phyloP scores from a whole-genome alignment of 92 coral and sea anemone genomes.

The Phymanthus crucifer region DNA sequence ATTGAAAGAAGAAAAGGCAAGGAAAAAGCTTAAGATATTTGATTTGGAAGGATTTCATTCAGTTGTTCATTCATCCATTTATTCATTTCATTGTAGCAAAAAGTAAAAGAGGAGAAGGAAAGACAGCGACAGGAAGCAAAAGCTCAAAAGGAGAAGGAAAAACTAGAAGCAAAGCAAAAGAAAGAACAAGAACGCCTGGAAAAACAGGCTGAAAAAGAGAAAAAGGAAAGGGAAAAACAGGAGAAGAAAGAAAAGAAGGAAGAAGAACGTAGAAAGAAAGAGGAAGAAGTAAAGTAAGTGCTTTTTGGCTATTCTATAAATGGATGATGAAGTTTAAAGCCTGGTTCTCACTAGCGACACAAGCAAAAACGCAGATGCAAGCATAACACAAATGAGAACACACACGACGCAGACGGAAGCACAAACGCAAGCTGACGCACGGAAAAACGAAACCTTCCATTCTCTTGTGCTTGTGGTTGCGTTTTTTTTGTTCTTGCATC shows the following conservation, averaged over 20 bases:
- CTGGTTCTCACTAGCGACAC: too few species aligned
- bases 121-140: conserved; percentile 66
- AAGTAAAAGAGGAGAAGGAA: conserved; percentile 61
- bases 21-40: too few species aligned
- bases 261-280: conserved; percentile 72
- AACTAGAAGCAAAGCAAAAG: conserved; percentile 76
- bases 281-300: conserved; percentile 74
- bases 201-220: conserved; percentile 74
- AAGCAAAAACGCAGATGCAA: too few species aligned
- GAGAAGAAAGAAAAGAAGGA: conserved; percentile 77
- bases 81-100: conserved; percentile 27
- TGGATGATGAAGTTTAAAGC: neutral
- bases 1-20: conserved; percentile 59
- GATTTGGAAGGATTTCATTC: neutral
- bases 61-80: neutral
- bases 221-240: conserved; percentile 72
- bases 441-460: too few species aligned
- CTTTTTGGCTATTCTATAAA: neutral
- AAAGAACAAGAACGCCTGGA: conserved; percentile 82
- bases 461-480: too few species aligned
- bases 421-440: too few species aligned
- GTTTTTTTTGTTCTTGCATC: too few species aligned
- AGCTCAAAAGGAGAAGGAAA: conserved; percentile 75
- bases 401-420: too few species aligned
- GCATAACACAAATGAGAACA: too few species aligned